Percentiles rank a stretch among this genome's conserved stretches.
These are phyloP conservation scores for Sciaenops ocellatus DNA, from an alignment of 2,797 vertebrate genomes.

Conservation along the genomic window DNA sequence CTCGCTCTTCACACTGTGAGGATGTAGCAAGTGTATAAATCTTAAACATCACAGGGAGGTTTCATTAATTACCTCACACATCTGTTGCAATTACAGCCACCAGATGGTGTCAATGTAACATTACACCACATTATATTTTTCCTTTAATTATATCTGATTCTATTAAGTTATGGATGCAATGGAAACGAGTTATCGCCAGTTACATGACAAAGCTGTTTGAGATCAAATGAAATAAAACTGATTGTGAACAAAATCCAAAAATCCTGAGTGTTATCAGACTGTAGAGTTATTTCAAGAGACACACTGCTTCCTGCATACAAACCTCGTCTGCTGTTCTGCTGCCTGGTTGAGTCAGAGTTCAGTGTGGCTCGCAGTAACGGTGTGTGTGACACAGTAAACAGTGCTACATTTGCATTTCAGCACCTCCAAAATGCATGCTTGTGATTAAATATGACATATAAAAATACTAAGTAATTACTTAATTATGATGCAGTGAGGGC, in stretches of 20 bases:
- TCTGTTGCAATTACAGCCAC: not conserved
- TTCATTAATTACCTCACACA: slow-evolving; percentile 5
- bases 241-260: not conserved
- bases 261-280: not conserved
- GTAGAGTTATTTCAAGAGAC: not conserved
- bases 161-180: not conserved
- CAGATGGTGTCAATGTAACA: slow-evolving; percentile 1
- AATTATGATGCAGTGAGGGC: slow-evolving; percentile 29
- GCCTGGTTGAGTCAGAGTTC: slow-evolving; percentile 17
- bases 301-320: not conserved
- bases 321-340: not conserved
- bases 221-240: not conserved
- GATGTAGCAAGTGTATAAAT: too few species aligned
- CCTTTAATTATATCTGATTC: not conserved
- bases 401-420: slow-evolving; percentile 24
- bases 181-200: not conserved
- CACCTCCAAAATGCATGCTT: slow-evolving; percentile 17
- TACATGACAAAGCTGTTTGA: not conserved
- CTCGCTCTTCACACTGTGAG: too few species aligned
- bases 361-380: not conserved
- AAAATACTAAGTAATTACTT: slow-evolving; percentile 48
- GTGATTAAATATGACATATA: slow-evolving; percentile 38
- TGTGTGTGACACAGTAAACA: slow-evolving; percentile 20
- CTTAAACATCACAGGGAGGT: not conserved
- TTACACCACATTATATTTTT: not conserved